Percentiles rank a stretch among this genome's conserved stretches.
These are phyloP conservation scores for Glareola pratincola DNA, from an alignment of 2,113 vertebrate genomes.

Conservation along the genomic window DNA sequence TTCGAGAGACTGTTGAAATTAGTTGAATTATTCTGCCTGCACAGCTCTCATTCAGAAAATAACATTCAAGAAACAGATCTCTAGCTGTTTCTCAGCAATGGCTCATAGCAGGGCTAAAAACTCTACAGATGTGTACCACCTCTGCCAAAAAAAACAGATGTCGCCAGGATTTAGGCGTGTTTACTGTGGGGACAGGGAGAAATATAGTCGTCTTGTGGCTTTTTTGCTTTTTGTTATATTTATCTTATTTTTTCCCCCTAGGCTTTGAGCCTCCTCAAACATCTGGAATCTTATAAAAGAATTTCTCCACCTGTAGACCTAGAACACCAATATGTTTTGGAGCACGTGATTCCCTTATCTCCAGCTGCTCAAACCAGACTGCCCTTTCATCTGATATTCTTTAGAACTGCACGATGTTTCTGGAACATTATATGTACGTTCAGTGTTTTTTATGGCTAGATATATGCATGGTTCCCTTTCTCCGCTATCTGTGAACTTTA, in stretches of 20 bases:
- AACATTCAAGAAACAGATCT: background rate
- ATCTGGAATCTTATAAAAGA: constrained; percentile 88
- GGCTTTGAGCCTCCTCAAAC: constrained; percentile 89
- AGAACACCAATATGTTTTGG: constrained; percentile 85
- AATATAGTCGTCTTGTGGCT: background rate
- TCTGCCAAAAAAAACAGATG: background rate
- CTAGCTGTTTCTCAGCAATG: background rate
- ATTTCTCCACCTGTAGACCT: constrained; percentile 82
- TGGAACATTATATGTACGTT: constrained; percentile 92
- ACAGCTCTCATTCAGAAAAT: background rate
- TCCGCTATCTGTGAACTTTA: background rate
- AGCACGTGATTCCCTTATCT: constrained; percentile 78
- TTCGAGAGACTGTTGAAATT: background rate
- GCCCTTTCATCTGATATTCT: constrained; percentile 91
- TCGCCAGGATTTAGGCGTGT: background rate
- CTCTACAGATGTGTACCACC: background rate
- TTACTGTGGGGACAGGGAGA: background rate
- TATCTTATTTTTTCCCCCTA: constrained; percentile 6
- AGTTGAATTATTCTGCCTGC: background rate
- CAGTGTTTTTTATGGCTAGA: background rate
- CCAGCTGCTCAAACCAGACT: constrained; percentile 80
- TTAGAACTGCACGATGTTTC: constrained; percentile 84
- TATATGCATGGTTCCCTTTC: background rate
- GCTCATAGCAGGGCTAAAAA: background rate
- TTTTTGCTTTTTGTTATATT: background rate